phyloP scores from a whole-genome alignment of 2,888 invertebrate genomes.

The Stenichneumon culpator region DNA sequence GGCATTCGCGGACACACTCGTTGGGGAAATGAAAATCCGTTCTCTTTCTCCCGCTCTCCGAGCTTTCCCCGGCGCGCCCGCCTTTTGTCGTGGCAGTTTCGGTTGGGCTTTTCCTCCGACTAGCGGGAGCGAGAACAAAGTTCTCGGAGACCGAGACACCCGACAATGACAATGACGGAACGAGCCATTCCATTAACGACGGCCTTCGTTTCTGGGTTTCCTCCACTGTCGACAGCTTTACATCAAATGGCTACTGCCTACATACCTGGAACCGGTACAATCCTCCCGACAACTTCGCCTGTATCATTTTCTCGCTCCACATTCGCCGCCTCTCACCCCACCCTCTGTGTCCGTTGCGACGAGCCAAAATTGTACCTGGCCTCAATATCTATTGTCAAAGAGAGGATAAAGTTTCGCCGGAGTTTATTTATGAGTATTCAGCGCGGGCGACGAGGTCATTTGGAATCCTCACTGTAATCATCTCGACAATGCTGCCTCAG shows the following conservation, averaged over 20 bases:
- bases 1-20: slow-evolving; percentile 24
- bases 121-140: slow-evolving; percentile 28
- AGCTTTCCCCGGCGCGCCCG: slow-evolving; percentile 40
- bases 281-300: slow-evolving; percentile 22
- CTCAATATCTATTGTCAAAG: slow-evolving; percentile 51
- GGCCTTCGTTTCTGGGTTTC: slow-evolving; percentile 52
- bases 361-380: slow-evolving; percentile 26
- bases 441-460: slow-evolving; percentile 30
- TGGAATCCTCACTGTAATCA: slow-evolving; percentile 36
- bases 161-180: slow-evolving; percentile 72
- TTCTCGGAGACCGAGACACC: slow-evolving; percentile 33
- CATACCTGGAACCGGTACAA: slow-evolving; percentile 1
- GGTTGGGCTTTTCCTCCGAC: slow-evolving; percentile 30
- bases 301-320: slow-evolving; percentile 21
- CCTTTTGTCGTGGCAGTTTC: slow-evolving; percentile 42
- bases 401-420: slow-evolving; percentile 29
- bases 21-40: slow-evolving; percentile 37
- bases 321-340: background rate
- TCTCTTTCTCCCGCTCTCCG: slow-evolving; percentile 6
- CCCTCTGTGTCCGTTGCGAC: slow-evolving; percentile 12
- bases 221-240: slow-evolving; percentile 41
- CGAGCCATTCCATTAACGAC: slow-evolving; percentile 71
- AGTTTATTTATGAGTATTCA: slow-evolving; percentile 38
- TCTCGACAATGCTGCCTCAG: slow-evolving; percentile 22
- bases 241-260: slow-evolving; percentile 25